A percentile compares a stretch with the other conserved stretches of the same genome.
These are phyloP conservation scores for Thamnophis elegans DNA, from an alignment of 2,797 vertebrate species.

Conservation along the genomic window DNA sequence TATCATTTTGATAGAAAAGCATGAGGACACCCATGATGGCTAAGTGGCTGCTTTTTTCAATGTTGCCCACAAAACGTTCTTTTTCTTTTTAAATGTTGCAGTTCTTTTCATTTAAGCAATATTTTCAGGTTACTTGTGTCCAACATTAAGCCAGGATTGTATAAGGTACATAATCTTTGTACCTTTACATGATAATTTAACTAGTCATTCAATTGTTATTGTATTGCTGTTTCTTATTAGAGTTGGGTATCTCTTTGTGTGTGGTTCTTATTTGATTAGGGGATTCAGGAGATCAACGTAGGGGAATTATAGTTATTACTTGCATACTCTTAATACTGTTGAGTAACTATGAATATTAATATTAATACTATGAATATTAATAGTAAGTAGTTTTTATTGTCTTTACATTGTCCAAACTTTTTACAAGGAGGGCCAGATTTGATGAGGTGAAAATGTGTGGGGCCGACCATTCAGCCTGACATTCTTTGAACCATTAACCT, in stretches of 20 bases:
- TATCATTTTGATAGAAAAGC: neutral
- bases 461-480: too few relatives aligned
- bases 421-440: too few relatives aligned
- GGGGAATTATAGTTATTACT: neutral
- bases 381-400: neutral
- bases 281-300: neutral
- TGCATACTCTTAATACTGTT: neutral
- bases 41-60: neutral
- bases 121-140: neutral
- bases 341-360: neutral
- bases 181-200: neutral
- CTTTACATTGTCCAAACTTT: neutral
- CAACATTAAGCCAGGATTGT: neutral
- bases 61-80: neutral
- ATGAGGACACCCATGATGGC: neutral
- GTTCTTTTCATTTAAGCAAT: neutral
- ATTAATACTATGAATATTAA: neutral
- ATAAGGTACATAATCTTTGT: neutral
- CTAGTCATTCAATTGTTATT: neutral
- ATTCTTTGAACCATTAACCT: too few relatives aligned
- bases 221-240: neutral
- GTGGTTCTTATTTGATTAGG: too few relatives aligned
- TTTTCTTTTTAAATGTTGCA: neutral
- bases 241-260: neutral
- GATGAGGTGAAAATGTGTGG: too few relatives aligned